A percentile compares a stretch with the other conserved stretches of the same genome.
Conservation (phyloP, 1,140 invertebrate genomes). For the Lerema accius region DNA sequence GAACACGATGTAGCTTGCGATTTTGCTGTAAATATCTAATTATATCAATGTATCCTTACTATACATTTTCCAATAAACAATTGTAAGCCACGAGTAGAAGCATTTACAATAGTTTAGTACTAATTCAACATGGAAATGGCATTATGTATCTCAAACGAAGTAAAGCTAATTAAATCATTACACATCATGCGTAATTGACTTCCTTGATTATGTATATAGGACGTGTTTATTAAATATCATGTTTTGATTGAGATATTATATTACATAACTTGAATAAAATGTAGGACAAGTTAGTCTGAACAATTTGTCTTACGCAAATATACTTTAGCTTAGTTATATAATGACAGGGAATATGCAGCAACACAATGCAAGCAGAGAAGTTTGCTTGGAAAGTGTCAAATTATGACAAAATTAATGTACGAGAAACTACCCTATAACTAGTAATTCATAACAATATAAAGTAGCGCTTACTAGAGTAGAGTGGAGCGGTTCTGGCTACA, state of each 20-base stretch:
- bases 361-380: conserved; percentile 5
- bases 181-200: too few species aligned
- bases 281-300: neutral
- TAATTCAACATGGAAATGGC: too few species aligned
- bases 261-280: too few species aligned
- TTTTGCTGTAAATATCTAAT: conserved; percentile 57
- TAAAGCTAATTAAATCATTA: too few species aligned
- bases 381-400: conserved; percentile 15
- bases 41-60: neutral
- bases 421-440: conserved; percentile 29
- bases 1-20: conserved; percentile 82
- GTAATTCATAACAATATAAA: conserved; percentile 32
- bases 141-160: neutral
- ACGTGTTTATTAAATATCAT: too few species aligned
- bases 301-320: too few species aligned
- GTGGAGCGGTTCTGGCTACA: conserved; percentile 60
- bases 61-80: too few species aligned
- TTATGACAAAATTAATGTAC: conserved; percentile 31
- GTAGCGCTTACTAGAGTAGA: conserved; percentile 65
- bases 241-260: too few species aligned
- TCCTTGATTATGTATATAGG: too few species aligned
- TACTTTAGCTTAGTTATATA: neutral
- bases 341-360: conserved; percentile 21
- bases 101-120: too few species aligned
- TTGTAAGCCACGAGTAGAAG: too few species aligned